phyloP scores from a whole-genome alignment of 2,797 vertebrate genomes.

The Trachops cirrhosus region DNA sequence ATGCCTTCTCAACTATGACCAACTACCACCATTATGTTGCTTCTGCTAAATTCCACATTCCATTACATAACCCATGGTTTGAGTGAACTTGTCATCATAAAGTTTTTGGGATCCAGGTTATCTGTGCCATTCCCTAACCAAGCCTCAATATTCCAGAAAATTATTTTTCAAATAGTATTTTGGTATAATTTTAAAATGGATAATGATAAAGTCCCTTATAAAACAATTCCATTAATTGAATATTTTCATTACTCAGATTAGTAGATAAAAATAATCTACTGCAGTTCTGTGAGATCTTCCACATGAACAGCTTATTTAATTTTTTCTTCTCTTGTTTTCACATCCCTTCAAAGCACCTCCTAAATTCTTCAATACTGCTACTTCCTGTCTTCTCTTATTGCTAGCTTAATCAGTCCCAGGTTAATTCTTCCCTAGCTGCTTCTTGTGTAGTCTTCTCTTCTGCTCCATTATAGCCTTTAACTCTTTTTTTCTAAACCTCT shows the following conservation, averaged over 20 bases:
- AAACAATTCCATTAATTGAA: neutral
- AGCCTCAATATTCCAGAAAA: neutral
- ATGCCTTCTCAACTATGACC: neutral
- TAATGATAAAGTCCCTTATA: neutral
- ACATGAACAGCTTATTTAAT: neutral
- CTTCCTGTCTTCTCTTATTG: neutral
- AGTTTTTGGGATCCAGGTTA: neutral
- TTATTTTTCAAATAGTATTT: neutral
- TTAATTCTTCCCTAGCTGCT: neutral
- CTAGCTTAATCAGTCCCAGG: neutral
- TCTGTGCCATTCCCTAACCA: neutral
- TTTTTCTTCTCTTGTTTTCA: neutral
- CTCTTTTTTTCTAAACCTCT: neutral
- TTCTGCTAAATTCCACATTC: neutral
- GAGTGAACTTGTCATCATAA: neutral
- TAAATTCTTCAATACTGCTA: neutral
- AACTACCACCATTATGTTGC: neutral
- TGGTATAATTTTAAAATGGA: neutral
- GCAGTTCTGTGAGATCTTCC: neutral
- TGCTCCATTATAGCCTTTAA: neutral
- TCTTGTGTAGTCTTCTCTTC: neutral
- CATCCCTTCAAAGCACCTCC: neutral
- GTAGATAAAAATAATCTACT: neutral
- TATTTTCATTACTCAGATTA: neutral
- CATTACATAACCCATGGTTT: neutral